These are phyloP conservation scores for Sphecodes monilicornis DNA, from an alignment of 2,888 invertebrate species.

Conservation along the genomic window DNA sequence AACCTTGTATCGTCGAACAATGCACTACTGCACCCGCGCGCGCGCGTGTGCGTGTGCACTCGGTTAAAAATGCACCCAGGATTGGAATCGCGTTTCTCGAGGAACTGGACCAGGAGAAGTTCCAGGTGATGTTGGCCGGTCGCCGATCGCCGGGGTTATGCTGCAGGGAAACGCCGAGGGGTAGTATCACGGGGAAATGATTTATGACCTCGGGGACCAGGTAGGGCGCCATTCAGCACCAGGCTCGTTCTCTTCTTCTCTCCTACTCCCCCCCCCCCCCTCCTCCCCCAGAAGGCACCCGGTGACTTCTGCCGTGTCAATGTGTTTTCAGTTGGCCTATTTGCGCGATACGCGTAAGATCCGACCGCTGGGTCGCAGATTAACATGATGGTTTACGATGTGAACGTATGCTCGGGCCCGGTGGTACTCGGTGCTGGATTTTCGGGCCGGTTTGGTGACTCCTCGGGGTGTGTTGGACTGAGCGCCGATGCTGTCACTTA, in stretches of 20 bases:
- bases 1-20: neutral
- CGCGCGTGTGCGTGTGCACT: neutral
- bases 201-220: slow-evolving; percentile 82
- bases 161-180: slow-evolving; percentile 77
- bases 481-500: neutral
- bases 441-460: neutral
- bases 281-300: slow-evolving; percentile 33
- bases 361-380: slow-evolving; percentile 6
- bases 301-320: slow-evolving; percentile 64
- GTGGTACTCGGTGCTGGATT: neutral
- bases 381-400: neutral
- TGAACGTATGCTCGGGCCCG: neutral
- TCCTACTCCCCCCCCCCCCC: slow-evolving; percentile 58
- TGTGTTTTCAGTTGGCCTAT: slow-evolving; percentile 74
- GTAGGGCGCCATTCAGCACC: slow-evolving; percentile 80
- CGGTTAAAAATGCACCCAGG: neutral
- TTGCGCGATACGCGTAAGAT: slow-evolving; percentile 65
- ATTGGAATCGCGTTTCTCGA: neutral
- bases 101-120: slow-evolving; percentile 44
- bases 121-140: slow-evolving; percentile 82
- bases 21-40: neutral
- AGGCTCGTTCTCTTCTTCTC: slow-evolving; percentile 69
- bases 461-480: neutral
- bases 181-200: slow-evolving; percentile 81
- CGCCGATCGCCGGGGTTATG: slow-evolving; percentile 78